These are phyloP conservation scores for Melinopterus prodromus DNA, from an alignment of 2,888 invertebrate species.

Conservation along the genomic window DNA sequence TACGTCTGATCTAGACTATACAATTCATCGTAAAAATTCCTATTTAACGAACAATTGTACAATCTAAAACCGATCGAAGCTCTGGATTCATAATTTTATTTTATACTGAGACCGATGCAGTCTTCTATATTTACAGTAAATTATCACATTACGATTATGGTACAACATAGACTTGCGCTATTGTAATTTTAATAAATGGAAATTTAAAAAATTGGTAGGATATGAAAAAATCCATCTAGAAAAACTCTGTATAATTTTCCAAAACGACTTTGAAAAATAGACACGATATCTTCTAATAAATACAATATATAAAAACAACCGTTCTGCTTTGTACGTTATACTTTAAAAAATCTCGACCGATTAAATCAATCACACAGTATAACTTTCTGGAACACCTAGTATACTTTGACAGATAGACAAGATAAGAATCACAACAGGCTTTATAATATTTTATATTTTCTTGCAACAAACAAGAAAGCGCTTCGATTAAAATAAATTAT, in stretches of 20 bases:
- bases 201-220: too few relatives aligned
- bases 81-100: neutral
- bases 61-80: neutral
- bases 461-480: constrained; percentile 11
- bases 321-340: neutral
- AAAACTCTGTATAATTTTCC: too few relatives aligned
- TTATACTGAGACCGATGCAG: neutral
- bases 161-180: neutral
- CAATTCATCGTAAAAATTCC: neutral
- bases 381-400: neutral
- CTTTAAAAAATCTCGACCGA: neutral
- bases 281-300: neutral
- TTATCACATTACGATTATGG: neutral
- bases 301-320: neutral
- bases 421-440: neutral
- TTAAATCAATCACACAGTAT: neutral
- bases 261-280: neutral
- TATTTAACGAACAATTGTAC: neutral
- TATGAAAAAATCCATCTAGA: too few relatives aligned
- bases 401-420: neutral
- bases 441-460: neutral
- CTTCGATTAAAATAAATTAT: neutral
- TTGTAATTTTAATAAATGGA: neutral
- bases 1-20: neutral
- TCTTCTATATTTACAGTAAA: neutral